A percentile compares a stretch with the other conserved stretches of the same genome.
Evolutionary conservation across 2,888 invertebrate genomes (phyloP).

Genomic region (Celastrina argiolus): DNA sequence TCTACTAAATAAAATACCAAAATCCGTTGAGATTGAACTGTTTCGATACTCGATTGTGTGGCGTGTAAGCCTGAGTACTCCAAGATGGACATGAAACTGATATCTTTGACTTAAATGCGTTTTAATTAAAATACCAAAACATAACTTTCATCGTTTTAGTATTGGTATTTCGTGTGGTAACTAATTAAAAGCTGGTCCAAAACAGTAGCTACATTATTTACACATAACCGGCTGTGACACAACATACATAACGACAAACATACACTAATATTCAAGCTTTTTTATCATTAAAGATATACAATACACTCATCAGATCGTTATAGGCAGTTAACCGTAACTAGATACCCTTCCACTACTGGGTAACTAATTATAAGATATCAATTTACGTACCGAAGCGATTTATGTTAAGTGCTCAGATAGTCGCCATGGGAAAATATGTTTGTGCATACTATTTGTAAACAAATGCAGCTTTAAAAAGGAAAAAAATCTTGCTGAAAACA

Average conservation of each 20-base stretch:
- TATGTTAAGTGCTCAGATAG: constrained; percentile 1
- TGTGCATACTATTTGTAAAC: constrained; percentile 3
- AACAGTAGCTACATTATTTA: neutral
- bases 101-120: too few species aligned
- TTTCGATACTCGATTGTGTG: too few species aligned
- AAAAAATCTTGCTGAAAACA: too few species aligned
- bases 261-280: neutral
- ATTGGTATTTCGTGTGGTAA: too few species aligned
- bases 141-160: too few species aligned
- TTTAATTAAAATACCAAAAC: too few species aligned
- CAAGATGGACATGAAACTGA: too few species aligned
- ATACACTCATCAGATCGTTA: constrained; percentile 17
- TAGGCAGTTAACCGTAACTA: neutral
- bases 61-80: too few species aligned
- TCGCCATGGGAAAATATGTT: constrained; percentile 7
- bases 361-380: constrained; percentile 15
- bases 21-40: too few species aligned
- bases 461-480: neutral
- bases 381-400: neutral
- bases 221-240: neutral
- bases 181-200: neutral
- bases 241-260: neutral
- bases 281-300: constrained; percentile 13
- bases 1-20: too few species aligned
- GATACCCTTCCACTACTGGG: constrained; percentile 9